Evolutionary conservation across 1,140 invertebrate species (phyloP), one percentile per base, ranked within the genome.

Genomic region (Chironomus striatipennis): DNA sequence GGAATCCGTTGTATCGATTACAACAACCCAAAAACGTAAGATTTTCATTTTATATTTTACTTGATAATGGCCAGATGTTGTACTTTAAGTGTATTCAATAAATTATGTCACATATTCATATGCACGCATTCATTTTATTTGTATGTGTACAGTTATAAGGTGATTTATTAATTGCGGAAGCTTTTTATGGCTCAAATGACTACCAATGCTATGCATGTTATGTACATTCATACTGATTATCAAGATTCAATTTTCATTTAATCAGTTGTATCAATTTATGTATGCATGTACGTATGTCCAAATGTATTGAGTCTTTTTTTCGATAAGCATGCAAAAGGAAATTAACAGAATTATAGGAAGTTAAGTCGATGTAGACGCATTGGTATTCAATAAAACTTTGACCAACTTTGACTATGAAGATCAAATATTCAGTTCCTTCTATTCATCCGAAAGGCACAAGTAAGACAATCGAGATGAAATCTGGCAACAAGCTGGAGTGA

Each of bases 111-210:
- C 24, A 34, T n/a, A 34, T 34, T 34, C 24, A 34, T n/a, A n/a
- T 34, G 24, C 24, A 34, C 24, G 24, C 24, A 34, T 34, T n/a
- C n/a, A n/a, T n/a, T n/a, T n/a, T n/a, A n/a, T n/a, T 17, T 7
- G 65, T n/a, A 67, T 18, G 64, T 9, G 24, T 0, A 70, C 18
- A 20, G 20, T 18, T 70, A 9, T 8, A 15, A 17, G 9, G 18
- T 70, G 65, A 70, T 70, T 70, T 70, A 70, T 70, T 70, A 70
- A 21, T 70, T 10, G 65, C 18, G 65, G 18, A 70, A 70, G 17
- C 65, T 70, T 70, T 70, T 70, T 9, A 57, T 34, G 15, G 47
- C 47, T 57, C 47, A 12, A 34, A 34, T 57, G 47, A 57, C 47
- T 57, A 57, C 47, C 47, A 10, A 15, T 57, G 47, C 47, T n/a